Evolutionary conservation across 37 sponge, comb jelly and placozoan species (phyloP), one percentile per base, ranked within the genome.

Genomic region (Dysidea cf. avara): DNA sequence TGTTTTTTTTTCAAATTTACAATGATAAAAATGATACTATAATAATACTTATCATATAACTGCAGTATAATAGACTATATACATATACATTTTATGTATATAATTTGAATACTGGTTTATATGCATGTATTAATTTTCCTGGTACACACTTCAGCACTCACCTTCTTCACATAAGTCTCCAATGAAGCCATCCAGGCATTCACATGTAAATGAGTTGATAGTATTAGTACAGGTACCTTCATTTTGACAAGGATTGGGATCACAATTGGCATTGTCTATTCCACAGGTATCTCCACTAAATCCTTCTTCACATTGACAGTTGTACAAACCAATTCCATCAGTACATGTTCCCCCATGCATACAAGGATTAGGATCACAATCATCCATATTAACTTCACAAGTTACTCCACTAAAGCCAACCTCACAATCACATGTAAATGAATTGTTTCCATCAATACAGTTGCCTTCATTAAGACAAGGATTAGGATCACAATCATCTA

Each of bases 321-420:
- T 34, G 36, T 56, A 87, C 16, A 64, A 78, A 14, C 66, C 51
- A 14, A 87, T 24, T 0, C 29, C 68, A 74, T 88, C 89, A 4
- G 53, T 51, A 52, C 89, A 88, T 14, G 60, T 48, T 16, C 65
- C 89, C 53, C 66, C 76, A 25, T 69, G 34, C 21, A 54, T 69
- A 39, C 89, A 88, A 20, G 78, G 75, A 68, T 58, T 79, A 39
- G 78, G 78, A 37, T 73, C 69, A 67, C 89, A 88, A 35, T 88
- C 89, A 67, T 88, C 80, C 25, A 74, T 74, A 33, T 88, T 83
- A 22, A 74, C 68, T 18, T 72, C 75, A 39, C 89, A 88, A 14
- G 46, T 37, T 0, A 63, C 54, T 0, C 89, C 89, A 18, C n/a
- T n/a, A n/a, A n/a, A n/a, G n/a, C n/a, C n/a, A n/a, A n/a, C n/a